Base-by-base conservation (phyloP, 2,113 vertebrate species). In the Columba janthina region DNA sequence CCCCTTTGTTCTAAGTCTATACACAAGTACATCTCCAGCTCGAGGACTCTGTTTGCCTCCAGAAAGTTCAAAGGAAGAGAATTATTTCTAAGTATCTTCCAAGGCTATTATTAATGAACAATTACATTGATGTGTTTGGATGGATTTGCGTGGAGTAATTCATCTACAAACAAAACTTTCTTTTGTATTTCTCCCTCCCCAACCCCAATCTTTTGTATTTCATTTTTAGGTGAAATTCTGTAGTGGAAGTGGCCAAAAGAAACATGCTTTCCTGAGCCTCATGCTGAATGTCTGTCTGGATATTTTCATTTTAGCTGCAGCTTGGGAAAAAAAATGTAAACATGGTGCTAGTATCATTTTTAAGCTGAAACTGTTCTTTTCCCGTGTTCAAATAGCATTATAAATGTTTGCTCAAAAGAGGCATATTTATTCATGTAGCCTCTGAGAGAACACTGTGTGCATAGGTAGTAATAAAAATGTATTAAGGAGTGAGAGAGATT, bases 161-260 rank as follows among this genome's bases (percentile, higher is more conserved):
- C 36, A 94, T 96, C 94, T 92, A 94, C 95, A 96, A 98, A 97
- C 95, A 97, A 97, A 97, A 95, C 90, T 95, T 96, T 96, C 95
- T 97, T 97, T 96, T 97, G 89, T 96, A 62, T 96, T 95, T 89
- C 65, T 4, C 75, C 66, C 48, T 38, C 31, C n/a, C 60, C 48
- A 86, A 26, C 62, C 69, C 32, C 86, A 91, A 65, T 88, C 94
- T 96, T 97, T 97, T 95, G 93, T 95, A 75, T 91, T 93, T 92
- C 58, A 89, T 88, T 95, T 93, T 95, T 91, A 96, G 95, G 91
- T 96, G 96, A 97, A 97, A 91, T 95, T 97, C 82, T 81, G 42
- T 58, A 88, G 51, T 82, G 80, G 53, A 85, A 90, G 83, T 90
- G 86, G 97, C 97, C 97, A 98, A 97, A 97, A 97, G 97, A 98